Evolutionary conservation across 2,113 vertebrate genomes (phyloP).

Genomic region (Psettodes erumei): DNA sequence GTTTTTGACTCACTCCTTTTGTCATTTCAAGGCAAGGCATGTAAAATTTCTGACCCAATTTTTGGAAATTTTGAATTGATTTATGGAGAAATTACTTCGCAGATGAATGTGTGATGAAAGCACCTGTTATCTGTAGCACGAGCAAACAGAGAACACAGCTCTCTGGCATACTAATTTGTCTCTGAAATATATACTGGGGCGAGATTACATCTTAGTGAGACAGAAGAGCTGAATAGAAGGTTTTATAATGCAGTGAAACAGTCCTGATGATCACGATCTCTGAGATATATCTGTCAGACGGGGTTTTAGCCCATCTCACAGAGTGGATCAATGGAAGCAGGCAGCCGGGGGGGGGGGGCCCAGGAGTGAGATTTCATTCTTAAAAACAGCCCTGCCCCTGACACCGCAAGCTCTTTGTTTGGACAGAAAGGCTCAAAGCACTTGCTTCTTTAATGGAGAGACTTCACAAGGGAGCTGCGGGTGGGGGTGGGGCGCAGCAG

Average conservation of each 20-base stretch:
- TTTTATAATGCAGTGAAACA: not conserved
- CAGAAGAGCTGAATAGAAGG: not conserved
- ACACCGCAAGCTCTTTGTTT: slow-evolving; percentile 32
- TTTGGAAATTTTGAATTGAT: too few relatives aligned
- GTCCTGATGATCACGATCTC: slow-evolving; percentile 19
- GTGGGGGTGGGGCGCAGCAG: not conserved
- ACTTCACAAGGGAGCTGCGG: slow-evolving; percentile 36
- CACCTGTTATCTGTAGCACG: not conserved
- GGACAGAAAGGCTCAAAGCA: slow-evolving; percentile 24
- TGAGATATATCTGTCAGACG: slow-evolving; percentile 15
- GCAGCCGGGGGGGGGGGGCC: slow-evolving; percentile 24
- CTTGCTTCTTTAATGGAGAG: slow-evolving; percentile 39
- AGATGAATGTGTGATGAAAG: not conserved
- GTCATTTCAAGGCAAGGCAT: too few relatives aligned
- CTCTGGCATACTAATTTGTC: not conserved
- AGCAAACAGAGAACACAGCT: not conserved
- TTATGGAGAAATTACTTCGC: not conserved
- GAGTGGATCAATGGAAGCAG: slow-evolving; percentile 31
- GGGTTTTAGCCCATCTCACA: slow-evolving; percentile 17
- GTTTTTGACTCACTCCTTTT: too few relatives aligned
- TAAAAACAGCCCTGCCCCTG: slow-evolving; percentile 27
- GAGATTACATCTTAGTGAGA: not conserved
- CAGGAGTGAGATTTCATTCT: slow-evolving; percentile 41
- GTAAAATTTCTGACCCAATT: too few relatives aligned
- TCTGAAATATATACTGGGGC: not conserved